These are phyloP conservation scores for Chelonoidis abingdonii DNA, from an alignment of 2,113 vertebrate genomes.

Conservation along the genomic window DNA sequence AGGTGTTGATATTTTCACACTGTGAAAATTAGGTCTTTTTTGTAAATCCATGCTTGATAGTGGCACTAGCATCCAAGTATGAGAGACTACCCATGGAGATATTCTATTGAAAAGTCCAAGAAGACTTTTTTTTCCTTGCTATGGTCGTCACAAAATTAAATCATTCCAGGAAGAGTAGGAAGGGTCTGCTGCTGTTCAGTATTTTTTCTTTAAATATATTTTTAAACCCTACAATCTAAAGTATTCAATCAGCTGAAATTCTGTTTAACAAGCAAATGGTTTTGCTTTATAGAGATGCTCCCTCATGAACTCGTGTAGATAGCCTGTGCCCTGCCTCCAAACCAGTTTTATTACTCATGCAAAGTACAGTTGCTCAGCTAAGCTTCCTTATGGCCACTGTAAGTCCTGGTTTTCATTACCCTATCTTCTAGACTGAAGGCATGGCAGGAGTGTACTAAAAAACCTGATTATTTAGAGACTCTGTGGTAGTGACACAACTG, in stretches of 20 bases:
- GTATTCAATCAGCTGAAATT: neutral
- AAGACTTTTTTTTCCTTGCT: neutral
- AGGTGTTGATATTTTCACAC: neutral
- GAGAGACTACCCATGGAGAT: neutral
- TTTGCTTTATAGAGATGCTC: neutral
- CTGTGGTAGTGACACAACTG: accelerated
- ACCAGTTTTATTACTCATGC: neutral
- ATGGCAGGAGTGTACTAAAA: neutral
- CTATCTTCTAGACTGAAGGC: neutral
- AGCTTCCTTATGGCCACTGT: neutral
- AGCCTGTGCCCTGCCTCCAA: neutral
- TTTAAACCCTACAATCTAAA: neutral
- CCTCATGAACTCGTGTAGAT: neutral
- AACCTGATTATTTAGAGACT: neutral
- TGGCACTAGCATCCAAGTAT: neutral
- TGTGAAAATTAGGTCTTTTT: neutral
- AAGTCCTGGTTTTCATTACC: neutral
- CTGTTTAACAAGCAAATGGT: neutral
- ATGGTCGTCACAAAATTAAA: neutral
- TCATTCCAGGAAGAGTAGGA: neutral
- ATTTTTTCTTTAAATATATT: neutral
- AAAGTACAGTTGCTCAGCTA: neutral
- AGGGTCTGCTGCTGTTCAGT: neutral
- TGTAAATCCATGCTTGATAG: neutral
- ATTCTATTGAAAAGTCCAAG: neutral